Evolutionary conservation across 35 echinoderm and acorn worm genomes (phyloP).

Genomic region (Heliocidaris tuberculata): DNA sequence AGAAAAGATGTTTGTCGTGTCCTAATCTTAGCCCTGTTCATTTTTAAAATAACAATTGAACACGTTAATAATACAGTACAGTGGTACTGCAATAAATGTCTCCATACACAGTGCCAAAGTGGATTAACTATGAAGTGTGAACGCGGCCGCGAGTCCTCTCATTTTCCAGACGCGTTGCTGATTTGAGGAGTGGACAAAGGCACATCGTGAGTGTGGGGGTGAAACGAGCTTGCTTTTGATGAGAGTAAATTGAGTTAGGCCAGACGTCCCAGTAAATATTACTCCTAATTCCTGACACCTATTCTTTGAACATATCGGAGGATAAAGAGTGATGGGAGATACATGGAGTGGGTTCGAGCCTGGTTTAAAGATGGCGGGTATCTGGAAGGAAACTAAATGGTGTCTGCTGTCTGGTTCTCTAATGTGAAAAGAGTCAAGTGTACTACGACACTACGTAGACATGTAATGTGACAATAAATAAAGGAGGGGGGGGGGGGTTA

Average conservation of each 20-base stretch:
- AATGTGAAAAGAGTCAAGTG: background rate
- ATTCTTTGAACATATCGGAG: background rate
- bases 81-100: too few relatives aligned
- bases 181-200: conserved; percentile 9
- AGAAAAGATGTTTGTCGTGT: too few relatives aligned
- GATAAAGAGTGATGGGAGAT: background rate
- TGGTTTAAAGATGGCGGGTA: background rate
- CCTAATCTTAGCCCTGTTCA: too few relatives aligned
- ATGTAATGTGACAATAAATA: too few relatives aligned
- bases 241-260: conserved; percentile 33
- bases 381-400: background rate
- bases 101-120: too few relatives aligned
- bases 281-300: conserved; percentile 20
- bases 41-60: too few relatives aligned
- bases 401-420: background rate
- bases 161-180: conserved; percentile 2
- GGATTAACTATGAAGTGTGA: background rate
- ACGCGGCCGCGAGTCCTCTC: background rate
- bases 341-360: background rate
- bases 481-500: too few relatives aligned
- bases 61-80: too few relatives aligned
- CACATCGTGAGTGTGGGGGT: background rate
- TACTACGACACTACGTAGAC: too few relatives aligned
- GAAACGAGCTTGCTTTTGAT: conserved; percentile 20
- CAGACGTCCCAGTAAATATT: conserved; percentile 24